These are phyloP conservation scores for Crotalus helleri DNA, from an alignment of 2,113 vertebrate genomes.

Conservation along the genomic window DNA sequence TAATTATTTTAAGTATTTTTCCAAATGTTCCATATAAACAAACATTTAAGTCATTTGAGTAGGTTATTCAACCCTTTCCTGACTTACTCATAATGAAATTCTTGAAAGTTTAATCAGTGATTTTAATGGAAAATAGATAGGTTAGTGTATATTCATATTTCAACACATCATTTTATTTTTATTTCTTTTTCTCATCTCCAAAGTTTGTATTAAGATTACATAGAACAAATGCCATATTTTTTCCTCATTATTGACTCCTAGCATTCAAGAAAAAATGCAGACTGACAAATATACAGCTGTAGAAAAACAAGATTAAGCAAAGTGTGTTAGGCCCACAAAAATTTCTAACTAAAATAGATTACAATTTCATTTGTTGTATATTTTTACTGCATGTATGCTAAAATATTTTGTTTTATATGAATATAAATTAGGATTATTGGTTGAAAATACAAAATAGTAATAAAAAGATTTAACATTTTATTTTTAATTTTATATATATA, in stretches of 20 bases:
- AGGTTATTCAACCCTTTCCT: slow-evolving; percentile 16
- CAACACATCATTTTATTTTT: neutral
- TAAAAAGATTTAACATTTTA: slow-evolving; percentile 25
- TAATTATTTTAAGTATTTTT: slow-evolving; percentile 8
- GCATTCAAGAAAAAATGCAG: neutral
- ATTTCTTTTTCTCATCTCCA: neutral
- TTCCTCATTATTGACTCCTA: neutral
- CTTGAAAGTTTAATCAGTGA: slow-evolving; percentile 11
- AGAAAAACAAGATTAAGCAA: neutral
- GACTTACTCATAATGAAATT: slow-evolving; percentile 23
- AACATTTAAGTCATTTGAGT: slow-evolving; percentile 18
- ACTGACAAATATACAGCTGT: neutral
- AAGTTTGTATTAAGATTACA: neutral
- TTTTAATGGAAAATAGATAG: slow-evolving; percentile 26
- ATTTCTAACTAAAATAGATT: neutral
- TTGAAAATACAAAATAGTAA: slow-evolving; percentile 18
- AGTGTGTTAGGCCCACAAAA: neutral
- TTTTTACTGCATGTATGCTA: neutral
- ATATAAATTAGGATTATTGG: neutral
- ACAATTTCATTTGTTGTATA: neutral
- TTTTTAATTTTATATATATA: neutral
- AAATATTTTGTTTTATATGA: neutral
- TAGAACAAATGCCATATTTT: neutral
- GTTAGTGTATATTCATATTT: slow-evolving; percentile 5
- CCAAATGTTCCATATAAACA: slow-evolving; percentile 8